These are phyloP conservation scores for Hepsetus odoe DNA, from an alignment of 2,113 vertebrate species.

Conservation along the genomic window DNA sequence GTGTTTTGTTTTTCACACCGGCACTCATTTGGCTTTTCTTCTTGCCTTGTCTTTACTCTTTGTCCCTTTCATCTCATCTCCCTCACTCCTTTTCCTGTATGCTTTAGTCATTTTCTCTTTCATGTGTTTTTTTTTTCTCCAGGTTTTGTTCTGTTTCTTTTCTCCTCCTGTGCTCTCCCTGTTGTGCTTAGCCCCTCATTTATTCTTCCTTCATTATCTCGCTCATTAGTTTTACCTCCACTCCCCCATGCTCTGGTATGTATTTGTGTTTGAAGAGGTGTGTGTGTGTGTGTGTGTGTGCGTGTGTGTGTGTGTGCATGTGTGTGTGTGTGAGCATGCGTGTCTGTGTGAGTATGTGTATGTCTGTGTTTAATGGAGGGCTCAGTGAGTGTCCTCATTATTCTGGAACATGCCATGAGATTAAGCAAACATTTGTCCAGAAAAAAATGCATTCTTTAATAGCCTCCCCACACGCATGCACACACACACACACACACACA, in stretches of 20 bases:
- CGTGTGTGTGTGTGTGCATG: slow-evolving; percentile 9
- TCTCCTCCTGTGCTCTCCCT: slow-evolving; percentile 16
- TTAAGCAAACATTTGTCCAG: slow-evolving; percentile 60
- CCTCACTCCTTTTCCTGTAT: neutral
- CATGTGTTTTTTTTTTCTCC: neutral
- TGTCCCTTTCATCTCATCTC: slow-evolving; percentile 61
- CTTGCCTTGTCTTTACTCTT: slow-evolving; percentile 53
- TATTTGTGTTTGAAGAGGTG: slow-evolving; percentile 15
- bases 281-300: slow-evolving; percentile 9
- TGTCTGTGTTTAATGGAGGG: too few relatives aligned
- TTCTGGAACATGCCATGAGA: slow-evolving; percentile 72
- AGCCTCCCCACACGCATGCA: slow-evolving; percentile 17
- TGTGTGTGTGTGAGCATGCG: slow-evolving; percentile 17
- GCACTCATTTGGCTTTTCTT: slow-evolving; percentile 52
- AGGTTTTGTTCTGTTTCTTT: neutral
- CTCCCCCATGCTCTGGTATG: neutral
- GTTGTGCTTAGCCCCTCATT: slow-evolving; percentile 57
- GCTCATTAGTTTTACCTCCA: slow-evolving; percentile 29
- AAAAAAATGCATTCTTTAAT: slow-evolving; percentile 30
- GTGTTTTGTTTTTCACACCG: slow-evolving; percentile 50
- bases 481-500: neutral
- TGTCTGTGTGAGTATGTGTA: slow-evolving; percentile 8
- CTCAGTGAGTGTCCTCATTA: slow-evolving; percentile 72
- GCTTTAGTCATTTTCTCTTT: neutral
- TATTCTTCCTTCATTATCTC: slow-evolving; percentile 48